Evolutionary conservation across 2,113 vertebrate genomes (phyloP), one percentile per base, ranked within the genome.

Genomic region (Talpa occidentalis): DNA sequence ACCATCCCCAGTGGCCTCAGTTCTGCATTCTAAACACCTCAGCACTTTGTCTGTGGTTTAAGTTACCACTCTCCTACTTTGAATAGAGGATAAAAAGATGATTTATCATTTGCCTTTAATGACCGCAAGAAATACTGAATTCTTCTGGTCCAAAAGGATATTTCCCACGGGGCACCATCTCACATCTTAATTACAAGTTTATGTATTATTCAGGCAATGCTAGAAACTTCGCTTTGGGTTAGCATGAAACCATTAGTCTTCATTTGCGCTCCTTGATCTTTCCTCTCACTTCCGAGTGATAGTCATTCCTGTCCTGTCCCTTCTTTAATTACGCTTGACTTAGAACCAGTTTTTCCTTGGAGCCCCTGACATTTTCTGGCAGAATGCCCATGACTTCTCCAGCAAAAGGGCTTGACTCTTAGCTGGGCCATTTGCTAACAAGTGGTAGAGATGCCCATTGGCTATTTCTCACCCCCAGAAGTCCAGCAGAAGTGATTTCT

Each of bases 181-280:
- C 92, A 96, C 94, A 95, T 96, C 94, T 97, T 97, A 96, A 97
- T 96, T 97, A 97, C 73, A 95, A 80, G 73, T 93, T 96, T 93
- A 97, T 96, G 74, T n/a, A 97, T 96, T 97, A 97, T 97, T 97
- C 97, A 95, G 60, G 85, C 93, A 88, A 90, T 79, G 69, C 82
- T 84, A 95, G 88, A 92, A 94, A 94, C 91, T 95, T 86, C 24
- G n/a, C 90, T 74, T 79, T 70, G 42, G 69, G 64, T 79, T n/a
- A 47, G 47, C 74, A 76, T 74, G 79, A 74, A 35, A 19, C 44
- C 82, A 94, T 96, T 94, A 85, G 93, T 95, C 94, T 95, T 93
- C 74, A 94, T 95, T 94, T 19, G 1, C 37, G 94, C 47, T 81
- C 40, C 9, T 80, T 47, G 10, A 82, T 84, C 73, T 64, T 72